A percentile compares a stretch with the other conserved stretches of the same genome.
These are phyloP conservation scores for Anseranas semipalmata DNA, from an alignment of 2,113 vertebrate genomes.

Conservation along the genomic window DNA sequence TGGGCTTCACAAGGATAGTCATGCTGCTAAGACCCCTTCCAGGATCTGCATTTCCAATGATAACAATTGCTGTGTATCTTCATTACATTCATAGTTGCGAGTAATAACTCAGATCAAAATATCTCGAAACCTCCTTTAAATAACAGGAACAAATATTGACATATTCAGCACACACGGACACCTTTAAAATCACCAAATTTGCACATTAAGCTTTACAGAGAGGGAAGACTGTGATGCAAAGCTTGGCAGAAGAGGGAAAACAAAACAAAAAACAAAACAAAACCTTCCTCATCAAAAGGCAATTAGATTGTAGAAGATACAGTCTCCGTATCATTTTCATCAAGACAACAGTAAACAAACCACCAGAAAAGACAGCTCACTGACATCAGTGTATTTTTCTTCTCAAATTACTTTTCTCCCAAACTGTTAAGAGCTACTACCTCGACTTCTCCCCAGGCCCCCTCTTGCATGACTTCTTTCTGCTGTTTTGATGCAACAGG, in stretches of 20 bases:
- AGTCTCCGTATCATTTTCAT: neutral
- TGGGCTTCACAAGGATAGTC: neutral
- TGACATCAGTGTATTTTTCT: neutral
- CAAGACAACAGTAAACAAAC: neutral
- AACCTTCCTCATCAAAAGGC: neutral
- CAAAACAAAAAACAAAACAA: no score
- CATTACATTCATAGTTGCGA: neutral
- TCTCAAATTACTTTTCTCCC: neutral
- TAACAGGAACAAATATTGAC: neutral
- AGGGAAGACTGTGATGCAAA: neutral
- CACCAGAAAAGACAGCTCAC: neutral
- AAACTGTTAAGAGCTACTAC: neutral
- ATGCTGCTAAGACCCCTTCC: neutral
- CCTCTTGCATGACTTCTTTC: neutral
- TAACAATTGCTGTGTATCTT: neutral
- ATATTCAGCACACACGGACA: neutral
- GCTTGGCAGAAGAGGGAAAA: neutral
- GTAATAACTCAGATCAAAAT: neutral
- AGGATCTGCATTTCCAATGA: neutral
- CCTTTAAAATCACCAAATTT: neutral
- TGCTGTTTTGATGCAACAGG: neutral
- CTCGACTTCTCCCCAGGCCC: neutral
- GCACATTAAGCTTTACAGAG: neutral
- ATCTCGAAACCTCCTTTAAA: neutral
- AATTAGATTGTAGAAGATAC: neutral